These are phyloP conservation scores for Helicoverpa armigera DNA, from an alignment of 1,140 invertebrate species.

Conservation along the genomic window DNA sequence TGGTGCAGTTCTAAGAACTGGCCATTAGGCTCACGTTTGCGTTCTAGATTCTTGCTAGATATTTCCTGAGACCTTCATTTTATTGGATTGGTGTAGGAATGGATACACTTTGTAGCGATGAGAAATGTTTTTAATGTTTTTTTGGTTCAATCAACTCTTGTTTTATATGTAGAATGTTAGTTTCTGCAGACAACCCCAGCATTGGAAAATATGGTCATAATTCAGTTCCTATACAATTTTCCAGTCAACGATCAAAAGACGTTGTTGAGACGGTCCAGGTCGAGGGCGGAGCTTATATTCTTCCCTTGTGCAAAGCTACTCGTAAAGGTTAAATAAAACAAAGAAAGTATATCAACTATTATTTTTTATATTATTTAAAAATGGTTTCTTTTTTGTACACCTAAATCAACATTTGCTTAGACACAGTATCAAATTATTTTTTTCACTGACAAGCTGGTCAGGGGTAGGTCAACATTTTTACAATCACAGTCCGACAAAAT, in stretches of 20 bases:
- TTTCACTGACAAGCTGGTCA: neutral
- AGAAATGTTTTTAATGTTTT: too few relatives aligned
- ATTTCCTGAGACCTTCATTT: neutral
- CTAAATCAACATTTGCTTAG: conserved; percentile 1
- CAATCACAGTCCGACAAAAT: neutral
- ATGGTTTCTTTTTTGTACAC: neutral
- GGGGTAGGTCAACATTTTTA: conserved; percentile 1
- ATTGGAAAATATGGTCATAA: too few relatives aligned
- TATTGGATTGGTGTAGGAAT: neutral
- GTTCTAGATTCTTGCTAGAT: conserved; percentile 25
- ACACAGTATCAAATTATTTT: neutral
- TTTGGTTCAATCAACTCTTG: too few relatives aligned
- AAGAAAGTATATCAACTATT: neutral
- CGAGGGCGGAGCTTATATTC: too few relatives aligned
- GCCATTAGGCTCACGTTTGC: neutral
- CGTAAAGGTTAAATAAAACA: neutral
- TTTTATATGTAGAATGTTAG: too few relatives aligned
- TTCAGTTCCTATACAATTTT: too few relatives aligned
- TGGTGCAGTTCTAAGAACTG: conserved; percentile 22
- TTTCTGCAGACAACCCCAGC: too few relatives aligned
- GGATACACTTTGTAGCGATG: too few relatives aligned
- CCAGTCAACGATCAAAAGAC: too few relatives aligned
- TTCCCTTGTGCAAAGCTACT: too few relatives aligned
- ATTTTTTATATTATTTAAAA: conserved; percentile 1
- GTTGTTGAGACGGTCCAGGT: too few relatives aligned